Base-by-base conservation (phyloP, 2,888 invertebrate genomes). In the Habrosyne pyritoides region DNA sequence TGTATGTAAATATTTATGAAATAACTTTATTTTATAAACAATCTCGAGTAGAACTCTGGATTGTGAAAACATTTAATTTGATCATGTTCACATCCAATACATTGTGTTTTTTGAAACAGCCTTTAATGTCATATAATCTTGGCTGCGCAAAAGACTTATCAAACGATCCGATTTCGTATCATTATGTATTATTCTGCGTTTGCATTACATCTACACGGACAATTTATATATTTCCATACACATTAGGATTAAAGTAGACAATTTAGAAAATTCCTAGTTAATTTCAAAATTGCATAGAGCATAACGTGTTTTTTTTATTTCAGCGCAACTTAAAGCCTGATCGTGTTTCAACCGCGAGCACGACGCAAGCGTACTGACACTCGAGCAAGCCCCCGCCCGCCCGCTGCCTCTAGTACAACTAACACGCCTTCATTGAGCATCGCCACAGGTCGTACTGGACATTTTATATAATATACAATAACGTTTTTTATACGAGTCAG, bases 291-390 rank as follows among this genome's bases (percentile, higher is more conserved):
- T 24, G 24, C 4, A 24, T 7, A 24, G 24, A 24, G 7, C 24
- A 4, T 46, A 26, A 10, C 0, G 5, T 53, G 10, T 52, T 50
- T 64, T 54, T 59, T 73, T 69, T 63, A 76, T 68, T 63, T 5
- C 84, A 91, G 91, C 91, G 91, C 73, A 88, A 87, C 77, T 69
- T 90, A 65, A 90, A 91, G 63, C 81, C 86, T 65, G 89, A 89
- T 47, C 89, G 91, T 65, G 89, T 90, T 55, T 75, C 90, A 10
- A 78, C 88, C 49, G 91, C 91, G 36, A 89, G 88, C 74, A 89
- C 91, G 63, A 92, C 92, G 67, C 92, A 90, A 75, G 91, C 91
- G 81, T 92, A 92, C 92, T 92, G 92, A 92, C 91, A 82, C 82
- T 71, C 79, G 79, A 73, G 79, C 66, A 57, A 59, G 70, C 59